Conservation (phyloP, 1,140 invertebrate genomes). For the Drosophila malerkotliana region DNA sequence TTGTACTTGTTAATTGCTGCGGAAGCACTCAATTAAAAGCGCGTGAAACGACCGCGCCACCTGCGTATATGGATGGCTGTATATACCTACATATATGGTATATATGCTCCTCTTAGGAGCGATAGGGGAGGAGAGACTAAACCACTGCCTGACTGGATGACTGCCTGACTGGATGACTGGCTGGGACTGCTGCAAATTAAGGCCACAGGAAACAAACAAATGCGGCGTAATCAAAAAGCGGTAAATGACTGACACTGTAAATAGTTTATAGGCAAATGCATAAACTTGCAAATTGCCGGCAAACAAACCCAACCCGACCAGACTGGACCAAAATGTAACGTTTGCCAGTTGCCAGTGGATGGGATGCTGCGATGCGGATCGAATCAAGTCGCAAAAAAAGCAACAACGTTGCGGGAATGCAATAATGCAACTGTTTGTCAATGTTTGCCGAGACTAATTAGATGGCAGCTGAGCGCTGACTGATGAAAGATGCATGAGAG, state of each 20-base stretch:
- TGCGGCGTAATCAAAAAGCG: constrained; percentile 80
- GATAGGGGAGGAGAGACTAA: not conserved
- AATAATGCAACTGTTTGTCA: constrained; percentile 70
- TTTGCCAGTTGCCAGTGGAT: not conserved
- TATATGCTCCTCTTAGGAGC: not conserved
- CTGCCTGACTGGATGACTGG: constrained; percentile 21
- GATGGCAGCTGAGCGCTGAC: constrained; percentile 45
- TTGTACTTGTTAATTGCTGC: constrained; percentile 82
- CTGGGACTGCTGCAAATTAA: constrained; percentile 65
- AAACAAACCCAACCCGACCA: constrained; percentile 29
- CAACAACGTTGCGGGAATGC: constrained; percentile 37
- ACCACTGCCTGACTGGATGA: constrained; percentile 23
- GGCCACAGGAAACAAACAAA: constrained; percentile 79
- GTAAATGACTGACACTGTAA: constrained; percentile 77
- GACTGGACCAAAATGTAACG: constrained; percentile 2
- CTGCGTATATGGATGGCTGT: constrained; percentile 30
- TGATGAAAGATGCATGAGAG: constrained; percentile 56
- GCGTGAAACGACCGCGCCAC: constrained; percentile 79
- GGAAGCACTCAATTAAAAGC: constrained; percentile 82
- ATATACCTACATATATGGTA: not conserved
- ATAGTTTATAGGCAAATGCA: constrained; percentile 73
- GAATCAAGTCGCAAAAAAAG: constrained; percentile 12
- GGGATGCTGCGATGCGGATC: not conserved
- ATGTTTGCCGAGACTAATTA: constrained; percentile 71
- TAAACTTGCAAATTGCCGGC: constrained; percentile 64